Percentiles rank a stretch among this genome's conserved stretches.
Conservation (phyloP, 2,888 invertebrate genomes). For the Drosophila subsilvestris region DNA sequence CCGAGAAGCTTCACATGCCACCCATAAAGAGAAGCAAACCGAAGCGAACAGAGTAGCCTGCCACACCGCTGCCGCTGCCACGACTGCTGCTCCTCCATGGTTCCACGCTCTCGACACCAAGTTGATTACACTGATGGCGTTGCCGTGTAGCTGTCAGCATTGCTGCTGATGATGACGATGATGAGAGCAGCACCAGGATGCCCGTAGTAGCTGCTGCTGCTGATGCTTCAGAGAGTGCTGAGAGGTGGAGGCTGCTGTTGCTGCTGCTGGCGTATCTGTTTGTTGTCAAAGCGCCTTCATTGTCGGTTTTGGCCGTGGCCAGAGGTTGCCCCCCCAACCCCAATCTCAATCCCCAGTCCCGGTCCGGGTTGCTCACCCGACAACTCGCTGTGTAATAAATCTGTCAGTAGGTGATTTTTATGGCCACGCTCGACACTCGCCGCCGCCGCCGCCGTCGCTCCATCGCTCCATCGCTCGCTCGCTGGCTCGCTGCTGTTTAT, state of each 20-base stretch:
- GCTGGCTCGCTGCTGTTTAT: conserved; percentile 68
- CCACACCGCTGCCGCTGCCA: conserved; percentile 21
- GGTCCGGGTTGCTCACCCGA: conserved; percentile 21
- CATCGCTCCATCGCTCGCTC: conserved; percentile 5
- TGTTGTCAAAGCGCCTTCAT: conserved; percentile 65
- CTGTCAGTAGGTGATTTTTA: conserved; percentile 82
- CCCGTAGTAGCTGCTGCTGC: conserved; percentile 37
- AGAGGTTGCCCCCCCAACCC: conserved; percentile 35
- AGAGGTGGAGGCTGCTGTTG: conserved; percentile 18
- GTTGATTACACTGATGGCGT: conserved; percentile 81
- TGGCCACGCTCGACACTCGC: conserved; percentile 73
- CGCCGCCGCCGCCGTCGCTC: conserved; percentile 24
- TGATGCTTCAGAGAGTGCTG: conserved; percentile 38
- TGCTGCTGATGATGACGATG: conserved; percentile 77
- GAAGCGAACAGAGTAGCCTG: conserved; percentile 26
- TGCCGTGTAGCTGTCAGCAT: conserved; percentile 80
- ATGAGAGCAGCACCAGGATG: conserved; percentile 69
- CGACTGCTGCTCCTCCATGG: conserved; percentile 16
- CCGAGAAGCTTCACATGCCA: conserved; percentile 59
- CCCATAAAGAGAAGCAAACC: conserved; percentile 62
- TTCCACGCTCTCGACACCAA: conserved; percentile 61
- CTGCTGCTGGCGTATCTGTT: conserved; percentile 70
- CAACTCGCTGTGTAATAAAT: conserved; percentile 79
- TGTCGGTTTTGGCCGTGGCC: conserved; percentile 42
- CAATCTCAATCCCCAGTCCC: neutral